phyloP scores from a whole-genome alignment of 2,888 invertebrate species.

The Halocaridina rubra region DNA sequence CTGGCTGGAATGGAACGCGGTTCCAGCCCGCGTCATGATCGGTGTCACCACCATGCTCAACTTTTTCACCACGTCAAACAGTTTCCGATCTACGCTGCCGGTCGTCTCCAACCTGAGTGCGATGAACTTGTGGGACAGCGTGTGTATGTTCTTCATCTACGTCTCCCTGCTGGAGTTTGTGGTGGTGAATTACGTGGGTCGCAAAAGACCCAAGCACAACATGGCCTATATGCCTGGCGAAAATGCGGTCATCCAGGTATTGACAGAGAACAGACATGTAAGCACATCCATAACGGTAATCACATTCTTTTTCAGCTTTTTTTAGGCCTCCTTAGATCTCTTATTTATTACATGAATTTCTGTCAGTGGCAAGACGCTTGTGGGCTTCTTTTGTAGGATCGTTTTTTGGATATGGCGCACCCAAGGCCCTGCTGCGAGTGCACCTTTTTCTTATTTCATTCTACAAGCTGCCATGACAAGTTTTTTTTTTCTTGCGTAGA shows the following conservation, averaged over 20 bases:
- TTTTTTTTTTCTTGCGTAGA: too few relatives aligned
- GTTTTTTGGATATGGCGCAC: neutral
- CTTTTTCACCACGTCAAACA: slow-evolving; percentile 86
- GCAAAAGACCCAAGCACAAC: slow-evolving; percentile 68
- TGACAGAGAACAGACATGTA: slow-evolving; percentile 52
- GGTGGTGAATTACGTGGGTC: slow-evolving; percentile 93
- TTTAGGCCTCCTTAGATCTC: neutral
- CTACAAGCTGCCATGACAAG: neutral
- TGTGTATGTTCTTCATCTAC: slow-evolving; percentile 97
- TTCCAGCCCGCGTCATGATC: slow-evolving; percentile 96
- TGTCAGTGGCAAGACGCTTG: too few relatives aligned
- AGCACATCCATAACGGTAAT: slow-evolving; percentile 13
- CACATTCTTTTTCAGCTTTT: neutral
- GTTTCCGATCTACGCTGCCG: slow-evolving; percentile 77
- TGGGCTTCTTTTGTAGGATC: neutral
- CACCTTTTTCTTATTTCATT: neutral
- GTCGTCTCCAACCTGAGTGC: slow-evolving; percentile 94
- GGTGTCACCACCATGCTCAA: slow-evolving; percentile 98
- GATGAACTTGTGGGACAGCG: slow-evolving; percentile 97
- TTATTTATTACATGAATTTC: too few relatives aligned
- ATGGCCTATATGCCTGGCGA: slow-evolving; percentile 63
- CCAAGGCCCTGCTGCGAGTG: neutral
- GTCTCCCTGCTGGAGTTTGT: slow-evolving; percentile 93
- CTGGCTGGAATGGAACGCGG: slow-evolving; percentile 98
- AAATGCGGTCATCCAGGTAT: slow-evolving; percentile 63